Evolutionary conservation across 2,113 vertebrate species (phyloP).

Genomic region (Pardalotus punctatus): DNA sequence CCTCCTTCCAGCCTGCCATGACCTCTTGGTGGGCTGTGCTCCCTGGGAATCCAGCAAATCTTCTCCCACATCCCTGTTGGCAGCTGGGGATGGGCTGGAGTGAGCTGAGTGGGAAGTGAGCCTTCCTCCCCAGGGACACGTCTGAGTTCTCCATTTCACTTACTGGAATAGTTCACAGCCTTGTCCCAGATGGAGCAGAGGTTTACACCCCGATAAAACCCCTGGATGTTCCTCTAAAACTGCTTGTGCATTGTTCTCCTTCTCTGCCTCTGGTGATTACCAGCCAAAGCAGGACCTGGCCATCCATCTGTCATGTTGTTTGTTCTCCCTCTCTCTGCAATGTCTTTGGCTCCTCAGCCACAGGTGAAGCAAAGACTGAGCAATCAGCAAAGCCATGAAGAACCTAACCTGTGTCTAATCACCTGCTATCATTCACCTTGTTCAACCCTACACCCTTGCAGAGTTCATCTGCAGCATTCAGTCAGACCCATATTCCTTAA

Average conservation of each 20-base stretch:
- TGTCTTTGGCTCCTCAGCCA: background rate
- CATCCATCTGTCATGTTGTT: background rate
- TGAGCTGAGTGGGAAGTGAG: background rate
- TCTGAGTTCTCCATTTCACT: background rate
- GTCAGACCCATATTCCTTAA: background rate
- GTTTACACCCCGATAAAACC: fast-evolving
- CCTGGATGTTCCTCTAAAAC: background rate
- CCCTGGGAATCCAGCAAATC: fast-evolving
- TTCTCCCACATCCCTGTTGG: background rate
- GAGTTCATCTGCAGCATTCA: background rate
- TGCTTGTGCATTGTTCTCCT: background rate
- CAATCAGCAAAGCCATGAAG: background rate
- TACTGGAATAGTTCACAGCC: background rate
- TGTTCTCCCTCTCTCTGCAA: background rate
- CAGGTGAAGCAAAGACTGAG: background rate
- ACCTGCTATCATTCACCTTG: background rate
- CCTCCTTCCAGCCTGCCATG: fast-evolving
- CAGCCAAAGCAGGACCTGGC: fast-evolving
- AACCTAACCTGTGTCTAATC: background rate
- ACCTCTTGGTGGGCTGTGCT: background rate
- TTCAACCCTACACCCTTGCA: background rate
- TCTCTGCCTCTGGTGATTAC: background rate
- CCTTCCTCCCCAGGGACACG: background rate
- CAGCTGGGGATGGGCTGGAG: fast-evolving
- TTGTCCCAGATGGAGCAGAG: background rate